phyloP scores from a whole-genome alignment of 2,113 vertebrate species.

The Pithys albifrons region DNA sequence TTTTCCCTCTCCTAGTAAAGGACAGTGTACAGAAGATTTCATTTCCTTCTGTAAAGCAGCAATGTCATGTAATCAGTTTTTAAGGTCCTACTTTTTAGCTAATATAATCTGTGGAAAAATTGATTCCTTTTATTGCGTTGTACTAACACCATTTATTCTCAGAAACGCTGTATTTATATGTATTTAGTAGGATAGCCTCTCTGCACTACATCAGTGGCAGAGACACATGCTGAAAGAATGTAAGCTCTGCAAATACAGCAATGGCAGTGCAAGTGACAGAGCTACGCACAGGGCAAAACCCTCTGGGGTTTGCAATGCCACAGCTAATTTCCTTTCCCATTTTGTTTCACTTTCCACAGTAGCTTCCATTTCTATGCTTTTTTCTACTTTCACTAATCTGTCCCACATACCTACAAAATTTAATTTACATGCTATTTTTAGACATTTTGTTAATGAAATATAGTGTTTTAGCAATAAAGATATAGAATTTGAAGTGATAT shows the following conservation, averaged over 20 bases:
- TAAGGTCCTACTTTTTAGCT: background rate
- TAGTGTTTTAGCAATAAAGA: background rate
- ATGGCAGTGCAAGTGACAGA: background rate
- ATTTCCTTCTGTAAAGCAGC: background rate
- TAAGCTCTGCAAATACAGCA: background rate
- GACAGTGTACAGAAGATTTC: background rate
- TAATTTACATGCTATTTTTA: background rate
- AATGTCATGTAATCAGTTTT: background rate
- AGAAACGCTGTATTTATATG: background rate
- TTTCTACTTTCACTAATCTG: background rate
- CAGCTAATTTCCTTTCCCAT: background rate
- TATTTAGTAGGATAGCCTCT: background rate
- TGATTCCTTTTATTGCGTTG: background rate
- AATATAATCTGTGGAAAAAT: background rate
- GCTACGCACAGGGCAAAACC: background rate
- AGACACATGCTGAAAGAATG: background rate
- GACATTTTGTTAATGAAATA: background rate
- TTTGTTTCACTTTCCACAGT: background rate
- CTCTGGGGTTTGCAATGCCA: background rate
- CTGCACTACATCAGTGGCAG: background rate
- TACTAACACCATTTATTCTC: background rate
- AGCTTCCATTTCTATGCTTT: background rate
- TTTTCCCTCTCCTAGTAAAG: background rate
- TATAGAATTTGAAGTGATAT: background rate
- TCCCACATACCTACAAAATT: background rate